Base-by-base conservation (phyloP, 2,797 vertebrate genomes). In the Onychomys arenicola region DNA sequence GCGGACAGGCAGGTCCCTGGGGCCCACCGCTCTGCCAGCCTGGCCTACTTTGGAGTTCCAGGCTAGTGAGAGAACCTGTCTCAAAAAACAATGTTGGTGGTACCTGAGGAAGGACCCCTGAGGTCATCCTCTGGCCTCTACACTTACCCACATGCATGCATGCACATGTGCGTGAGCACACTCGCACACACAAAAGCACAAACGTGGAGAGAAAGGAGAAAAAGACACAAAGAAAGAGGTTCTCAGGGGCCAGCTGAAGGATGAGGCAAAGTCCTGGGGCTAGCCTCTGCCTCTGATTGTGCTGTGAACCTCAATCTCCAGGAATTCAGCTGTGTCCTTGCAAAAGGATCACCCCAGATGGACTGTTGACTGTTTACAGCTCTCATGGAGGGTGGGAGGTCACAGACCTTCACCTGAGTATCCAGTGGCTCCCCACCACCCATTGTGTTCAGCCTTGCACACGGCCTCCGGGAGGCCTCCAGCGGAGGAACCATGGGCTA, bases 151-250 rank as follows among this genome's bases (percentile, higher is more conserved):
- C 46, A 52, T 34, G 27, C 27, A 43, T 16, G 43, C 23, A 10
- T 19, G 67, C 17, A 34, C 2, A 2, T 14, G 13, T 0, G 13
- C 34, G 65, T 49, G 49, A 1, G 16, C 17, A 34, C 2, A 2
- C 14, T 5, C 5, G 14, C 34, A 32, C 7, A 29, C 5, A 65
- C 59, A 84, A 13, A 57, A 82, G 81, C 59, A 46, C 81, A 12
- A 12, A 65, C 63, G 14, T 49, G 32, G 32, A n/a, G 40, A n/a
- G 82, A 67, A 32, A 49, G 63, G 21, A 16, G 32, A 27, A 25
- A 52, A 17, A 83, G n/a, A 16, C 5, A 59, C 59, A 59, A 29
- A 59, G 34, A 27, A 82, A 8, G 27, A 46, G 21, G 21, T 52
- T 43, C 52, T 88, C 5, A 13, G 86, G 16, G n/a, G 29, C 32